Evolutionary conservation across 2,888 invertebrate genomes (phyloP).

Genomic region (Fragum whitleyi): DNA sequence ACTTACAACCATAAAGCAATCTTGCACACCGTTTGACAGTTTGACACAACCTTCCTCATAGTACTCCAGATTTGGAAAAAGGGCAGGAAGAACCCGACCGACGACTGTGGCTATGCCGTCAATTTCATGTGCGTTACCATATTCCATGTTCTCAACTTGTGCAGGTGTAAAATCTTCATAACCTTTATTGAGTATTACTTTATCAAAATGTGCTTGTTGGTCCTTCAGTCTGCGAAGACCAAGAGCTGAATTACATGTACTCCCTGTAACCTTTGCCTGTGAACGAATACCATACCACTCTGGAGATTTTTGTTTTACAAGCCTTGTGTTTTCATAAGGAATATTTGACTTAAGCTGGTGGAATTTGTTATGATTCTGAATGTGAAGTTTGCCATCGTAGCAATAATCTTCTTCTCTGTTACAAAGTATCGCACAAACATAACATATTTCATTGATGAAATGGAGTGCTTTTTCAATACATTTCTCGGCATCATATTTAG

Average conservation of each 20-base stretch:
- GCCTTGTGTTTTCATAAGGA: too few relatives aligned
- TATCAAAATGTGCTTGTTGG: neutral
- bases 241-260: neutral
- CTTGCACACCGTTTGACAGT: neutral
- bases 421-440: too few relatives aligned
- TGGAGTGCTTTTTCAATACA: too few relatives aligned
- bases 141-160: neutral
- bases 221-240: neutral
- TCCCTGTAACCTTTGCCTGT: neutral
- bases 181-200: neutral
- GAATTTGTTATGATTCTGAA: too few relatives aligned
- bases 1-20: neutral
- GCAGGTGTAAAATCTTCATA: neutral
- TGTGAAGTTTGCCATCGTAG: too few relatives aligned
- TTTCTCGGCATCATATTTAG: too few relatives aligned
- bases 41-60: neutral
- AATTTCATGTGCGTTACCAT: neutral
- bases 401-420: too few relatives aligned
- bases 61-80: neutral
- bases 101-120: neutral
- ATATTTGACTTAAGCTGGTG: too few relatives aligned
- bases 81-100: neutral
- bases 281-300: neutral
- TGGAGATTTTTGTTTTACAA: too few relatives aligned
- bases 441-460: too few relatives aligned